A percentile compares a stretch with the other conserved stretches of the same genome.
phyloP scores from a whole-genome alignment of 2,113 vertebrate genomes.

The Etheostoma spectabile region DNA sequence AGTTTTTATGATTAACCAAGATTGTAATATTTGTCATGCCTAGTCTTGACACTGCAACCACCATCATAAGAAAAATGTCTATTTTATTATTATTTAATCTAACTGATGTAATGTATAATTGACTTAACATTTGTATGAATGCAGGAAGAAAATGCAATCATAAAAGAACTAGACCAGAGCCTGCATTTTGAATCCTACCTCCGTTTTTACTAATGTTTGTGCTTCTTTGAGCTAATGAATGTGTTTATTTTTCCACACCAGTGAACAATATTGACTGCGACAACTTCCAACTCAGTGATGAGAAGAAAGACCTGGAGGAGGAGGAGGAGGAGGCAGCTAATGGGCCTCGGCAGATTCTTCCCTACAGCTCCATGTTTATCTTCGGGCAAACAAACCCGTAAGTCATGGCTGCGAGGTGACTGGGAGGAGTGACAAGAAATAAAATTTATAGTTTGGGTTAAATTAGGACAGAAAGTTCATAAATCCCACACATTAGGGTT shows the following conservation, averaged over 20 bases:
- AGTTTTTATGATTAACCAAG: background rate
- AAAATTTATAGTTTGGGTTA: background rate
- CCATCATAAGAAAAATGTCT: background rate
- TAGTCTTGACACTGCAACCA: background rate
- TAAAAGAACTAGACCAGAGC: constrained; percentile 17
- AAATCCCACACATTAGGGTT: background rate
- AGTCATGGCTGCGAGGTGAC: constrained; percentile 70
- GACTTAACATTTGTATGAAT: background rate
- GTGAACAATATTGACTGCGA: constrained; percentile 92
- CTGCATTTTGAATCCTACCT: background rate
- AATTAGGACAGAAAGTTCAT: background rate
- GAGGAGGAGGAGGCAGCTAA: constrained; percentile 81
- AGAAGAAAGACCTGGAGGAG: constrained; percentile 92
- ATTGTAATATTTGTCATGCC: background rate
- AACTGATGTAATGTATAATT: too few species aligned
- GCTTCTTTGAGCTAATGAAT: background rate
- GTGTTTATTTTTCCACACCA: constrained; percentile 43
- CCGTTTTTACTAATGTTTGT: background rate
- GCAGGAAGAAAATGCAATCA: background rate
- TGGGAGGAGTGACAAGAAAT: background rate
- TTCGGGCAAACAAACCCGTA: constrained; percentile 95
- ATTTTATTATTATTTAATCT: background rate
- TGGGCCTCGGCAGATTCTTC: constrained; percentile 90
- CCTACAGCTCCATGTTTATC: constrained; percentile 98
- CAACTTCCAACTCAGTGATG: constrained; percentile 84